Evolutionary conservation across 2,888 invertebrate genomes (phyloP).

Genomic region (Chaetogeoica ovagalla): DNA sequence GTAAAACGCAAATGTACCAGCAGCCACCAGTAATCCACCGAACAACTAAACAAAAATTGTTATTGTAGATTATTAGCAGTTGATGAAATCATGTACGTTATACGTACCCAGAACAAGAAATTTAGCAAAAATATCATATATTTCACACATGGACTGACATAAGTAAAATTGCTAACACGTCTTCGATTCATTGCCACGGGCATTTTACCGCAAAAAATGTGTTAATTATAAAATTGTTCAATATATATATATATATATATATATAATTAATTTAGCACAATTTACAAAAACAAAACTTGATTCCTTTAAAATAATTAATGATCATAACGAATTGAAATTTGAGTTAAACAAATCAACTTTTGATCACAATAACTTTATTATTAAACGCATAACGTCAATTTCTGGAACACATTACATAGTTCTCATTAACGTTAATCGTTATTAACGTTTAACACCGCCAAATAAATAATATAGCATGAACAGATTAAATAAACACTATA

Average conservation of each 20-base stretch:
- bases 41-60: slow-evolving; percentile 67
- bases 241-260: background rate
- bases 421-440: too few species aligned
- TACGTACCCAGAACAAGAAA: slow-evolving; percentile 86
- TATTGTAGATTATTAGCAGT: background rate
- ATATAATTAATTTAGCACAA: background rate
- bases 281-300: background rate
- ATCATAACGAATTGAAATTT: background rate
- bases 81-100: background rate
- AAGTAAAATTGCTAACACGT: slow-evolving; percentile 64
- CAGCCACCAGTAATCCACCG: slow-evolving; percentile 81
- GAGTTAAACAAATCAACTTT: background rate
- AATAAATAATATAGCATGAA: too few species aligned
- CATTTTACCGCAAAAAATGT: background rate
- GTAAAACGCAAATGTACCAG: slow-evolving; percentile 87
- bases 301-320: background rate
- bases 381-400: background rate
- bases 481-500: too few species aligned
- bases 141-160: slow-evolving; percentile 85
- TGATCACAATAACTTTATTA: background rate
- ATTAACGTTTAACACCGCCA: too few species aligned
- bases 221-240: background rate
- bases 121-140: slow-evolving; percentile 87
- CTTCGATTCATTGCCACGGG: slow-evolving; percentile 41
- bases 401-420: too few species aligned